Base-by-base conservation (phyloP, 2,888 invertebrate species). In the Athetis lepigone region DNA sequence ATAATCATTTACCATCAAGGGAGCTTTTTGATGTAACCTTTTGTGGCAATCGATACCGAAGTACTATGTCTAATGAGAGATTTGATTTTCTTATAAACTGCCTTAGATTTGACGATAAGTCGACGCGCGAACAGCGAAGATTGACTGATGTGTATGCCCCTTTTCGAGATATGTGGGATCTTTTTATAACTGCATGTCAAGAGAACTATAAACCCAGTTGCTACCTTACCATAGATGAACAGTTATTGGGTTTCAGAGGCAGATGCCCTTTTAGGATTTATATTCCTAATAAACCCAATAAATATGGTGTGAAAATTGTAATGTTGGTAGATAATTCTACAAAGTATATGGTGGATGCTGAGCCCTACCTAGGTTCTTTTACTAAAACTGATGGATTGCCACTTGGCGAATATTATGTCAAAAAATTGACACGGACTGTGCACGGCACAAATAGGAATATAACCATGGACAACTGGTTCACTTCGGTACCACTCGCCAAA, bases 221-320 rank as follows among this genome's bases (percentile, higher is more conserved):
- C 6, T 21, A 59, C 25, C 16, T 60, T 18, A 66, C 65, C 4
- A 19, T 58, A 13, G 63, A 57, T 19, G 57, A 57, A 51, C 51
- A 63, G 39, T 25, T 57, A 9, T 18, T 63, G 2, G 57, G 45
- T n/a, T 67, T 67, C 21, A 21, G 61, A 9, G 67, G 61, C 11
- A 39, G 61, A 9, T 67, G 57, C 4, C 42, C 47, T 4, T 67
- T 67, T 29, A 16, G 60, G 4, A 64, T 69, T 13, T 64, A 64
- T 23, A n/a, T n/a, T n/a, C n/a, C n/a, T n/a, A n/a, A n/a, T n/a
- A n/a, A n/a, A n/a, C n/a, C n/a, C n/a, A n/a, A n/a, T n/a, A n/a
- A n/a, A n/a, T n/a, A n/a, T n/a, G n/a, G n/a, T n/a, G n/a, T n/a
- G n/a, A n/a, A n/a, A n/a, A n/a, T n/a, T n/a, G n/a, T n/a, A n/a